Evolutionary conservation across 2,113 vertebrate species (phyloP), one percentile per base, ranked within the genome.

Genomic region (Hippocampus zosterae): DNA sequence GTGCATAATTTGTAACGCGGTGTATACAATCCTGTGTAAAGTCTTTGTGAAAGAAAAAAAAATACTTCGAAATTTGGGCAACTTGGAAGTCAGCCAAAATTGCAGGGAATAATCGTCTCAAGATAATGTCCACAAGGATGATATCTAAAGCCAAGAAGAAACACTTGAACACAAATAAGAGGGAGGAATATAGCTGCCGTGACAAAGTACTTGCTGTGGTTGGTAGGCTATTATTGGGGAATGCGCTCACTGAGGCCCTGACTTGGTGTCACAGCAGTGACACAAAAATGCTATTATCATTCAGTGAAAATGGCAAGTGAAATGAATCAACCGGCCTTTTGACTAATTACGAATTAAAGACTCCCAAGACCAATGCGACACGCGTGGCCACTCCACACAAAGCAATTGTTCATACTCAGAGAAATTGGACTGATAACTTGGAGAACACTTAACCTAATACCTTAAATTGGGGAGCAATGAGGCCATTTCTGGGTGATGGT

Each of bases 361-460:
- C n/a, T 15, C n/a, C 62, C 5, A 64, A 42, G 21, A 64, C 63
- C 6, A 25, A 46, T 16, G 10, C 3, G 12, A 46, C 42, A 65
- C 13, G 42, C 46, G 15, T 16, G 13, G 44, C 16, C 62, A 46
- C 23, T 23, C 56, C 27, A 33, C 27, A 33, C 27, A 57, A 25
- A 60, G 27, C 15, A 60, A 60, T 33, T 33, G 27, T 59, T 33
- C 11, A 57, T 57, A 19, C 16, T 0, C 25, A n/a, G 2, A n/a
- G 41, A 25, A 44, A 15, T 25, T 44, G 42, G 25, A 5, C 23
- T 65, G 63, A 16, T 27, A 21, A 42, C 63, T 27, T 65, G 18
- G 15, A 65, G 63, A 27, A 46, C 63, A 65, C 63, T 65, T 19
- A 65, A 27, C 63, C 41, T 16, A 65, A 65, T 65, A 46, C 23